Evolutionary conservation across 2,797 vertebrate species (phyloP), one percentile per base, ranked within the genome.

Genomic region (Catamblyrhynchus diadema): DNA sequence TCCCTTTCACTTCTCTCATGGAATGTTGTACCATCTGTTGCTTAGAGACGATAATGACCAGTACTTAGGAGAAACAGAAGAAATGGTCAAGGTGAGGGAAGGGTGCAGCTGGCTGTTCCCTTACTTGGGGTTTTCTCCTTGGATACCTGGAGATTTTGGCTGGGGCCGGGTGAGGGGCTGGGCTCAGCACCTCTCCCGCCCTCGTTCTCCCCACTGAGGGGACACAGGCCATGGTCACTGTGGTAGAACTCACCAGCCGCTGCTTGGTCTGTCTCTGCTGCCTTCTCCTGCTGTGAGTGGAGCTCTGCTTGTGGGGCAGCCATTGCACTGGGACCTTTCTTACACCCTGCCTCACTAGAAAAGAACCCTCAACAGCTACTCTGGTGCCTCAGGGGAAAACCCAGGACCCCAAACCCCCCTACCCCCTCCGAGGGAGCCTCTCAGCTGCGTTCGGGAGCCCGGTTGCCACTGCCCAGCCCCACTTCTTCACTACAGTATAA

Each of bases 221-320:
- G 5, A 30, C 4, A 9, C 20, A 20, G 59, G 33, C 59, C 10
- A 2, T 1, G 2, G 4, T 2, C 0, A 0, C 35, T 32, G 60
- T 7, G 17, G 42, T 24, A 25, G 21, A 48, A 2, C 22, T 24
- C 4, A 1, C 13, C 33, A 7, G 30, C 8, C 8, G 1, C 8
- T 2, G 16, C 2, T 50, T 4, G 16, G 6, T 56, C 59, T 2
- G 3, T 25, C 42, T 13, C 50, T 47, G 41, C 59, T 16, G 48
- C 33, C 57, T 61, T 27, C 39, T 50, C 48, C 48, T 21, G 4
- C 41, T 3, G 2, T 1, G 21, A 65, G 30, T 1, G 6, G 33
- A 48, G 59, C 30, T 30, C 33, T 41, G 33, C 50, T 11, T 21
- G 41, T 6, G 42, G 16, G 27, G 7, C 4, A 1, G 20, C 30